Percentiles rank a stretch among this genome's conserved stretches.
phyloP scores from a whole-genome alignment of 2,888 invertebrate species.

The Cinara cedri region DNA sequence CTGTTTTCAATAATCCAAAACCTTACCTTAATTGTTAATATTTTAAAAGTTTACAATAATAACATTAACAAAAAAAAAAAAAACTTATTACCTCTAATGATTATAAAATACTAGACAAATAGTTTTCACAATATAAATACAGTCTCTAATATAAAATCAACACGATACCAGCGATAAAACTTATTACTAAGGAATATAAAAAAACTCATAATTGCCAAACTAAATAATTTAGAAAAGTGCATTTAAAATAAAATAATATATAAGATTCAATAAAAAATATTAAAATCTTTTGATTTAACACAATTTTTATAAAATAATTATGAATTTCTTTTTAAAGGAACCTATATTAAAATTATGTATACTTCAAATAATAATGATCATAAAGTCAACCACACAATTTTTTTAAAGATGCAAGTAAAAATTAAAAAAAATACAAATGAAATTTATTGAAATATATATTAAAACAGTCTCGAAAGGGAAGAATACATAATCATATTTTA shows the following conservation, averaged over 20 bases:
- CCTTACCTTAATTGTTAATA: conserved; percentile 31
- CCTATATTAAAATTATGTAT: not conserved
- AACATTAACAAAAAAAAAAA: not conserved
- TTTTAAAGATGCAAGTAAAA: not conserved
- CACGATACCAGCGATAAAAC: conserved; percentile 25
- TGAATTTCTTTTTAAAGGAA: not conserved
- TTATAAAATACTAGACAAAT: conserved; percentile 20
- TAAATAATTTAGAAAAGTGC: conserved; percentile 12
- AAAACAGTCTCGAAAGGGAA: conserved; percentile 37
- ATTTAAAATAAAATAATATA: not conserved
- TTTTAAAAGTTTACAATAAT: conserved; percentile 13
- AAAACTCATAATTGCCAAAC: conserved; percentile 4
- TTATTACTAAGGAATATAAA: not conserved
- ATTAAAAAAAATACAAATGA: conserved; percentile 20
- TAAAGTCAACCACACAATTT: conserved; percentile 3
- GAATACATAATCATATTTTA: conserved; percentile 8
- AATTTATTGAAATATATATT: conserved; percentile 26
- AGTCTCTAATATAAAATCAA: conserved; percentile 30
- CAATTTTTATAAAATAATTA: not conserved
- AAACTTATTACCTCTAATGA: conserved; percentile 26
- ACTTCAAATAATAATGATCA: not conserved
- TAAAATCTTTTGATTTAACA: not conserved
- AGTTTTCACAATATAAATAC: conserved; percentile 4
- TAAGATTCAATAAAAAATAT: not conserved
- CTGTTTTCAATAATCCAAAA: conserved; percentile 35